These are phyloP conservation scores for Melangyna quadrimaculata DNA, from an alignment of 2,888 invertebrate genomes.

Conservation along the genomic window DNA sequence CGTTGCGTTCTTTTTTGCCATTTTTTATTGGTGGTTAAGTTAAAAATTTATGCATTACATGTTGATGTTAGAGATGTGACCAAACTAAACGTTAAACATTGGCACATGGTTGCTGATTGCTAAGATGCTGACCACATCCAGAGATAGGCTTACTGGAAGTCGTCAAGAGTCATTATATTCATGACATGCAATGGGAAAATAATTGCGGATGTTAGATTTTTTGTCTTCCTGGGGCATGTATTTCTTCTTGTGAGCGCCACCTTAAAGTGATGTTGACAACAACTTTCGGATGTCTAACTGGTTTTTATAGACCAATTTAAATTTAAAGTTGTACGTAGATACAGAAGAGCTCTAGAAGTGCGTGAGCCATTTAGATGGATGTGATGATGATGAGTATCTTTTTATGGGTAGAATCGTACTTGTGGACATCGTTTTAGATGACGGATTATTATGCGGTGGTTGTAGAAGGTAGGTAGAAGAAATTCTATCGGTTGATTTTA, in stretches of 20 bases:
- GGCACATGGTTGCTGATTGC: neutral
- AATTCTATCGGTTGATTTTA: no score
- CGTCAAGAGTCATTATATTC: neutral
- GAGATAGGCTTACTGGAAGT: neutral
- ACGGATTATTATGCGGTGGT: neutral
- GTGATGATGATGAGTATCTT: conserved; percentile 6
- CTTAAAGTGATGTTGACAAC: conserved; percentile 58
- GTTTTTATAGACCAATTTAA: conserved; percentile 43
- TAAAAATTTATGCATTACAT: conserved; percentile 42
- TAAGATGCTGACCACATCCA: neutral
- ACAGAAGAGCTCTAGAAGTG: neutral
- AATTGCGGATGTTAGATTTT: conserved; percentile 35
- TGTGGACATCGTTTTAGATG: conserved; percentile 12
- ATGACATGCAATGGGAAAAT: conserved; percentile 10
- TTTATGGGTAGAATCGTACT: neutral
- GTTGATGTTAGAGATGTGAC: conserved; percentile 20
- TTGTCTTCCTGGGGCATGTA: conserved; percentile 27
- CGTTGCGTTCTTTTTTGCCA: neutral
- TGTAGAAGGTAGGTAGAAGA: no score
- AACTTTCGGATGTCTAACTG: conserved; percentile 55
- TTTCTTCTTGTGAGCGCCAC: conserved; percentile 44
- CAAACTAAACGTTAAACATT: conserved; percentile 28
- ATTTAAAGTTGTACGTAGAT: neutral
- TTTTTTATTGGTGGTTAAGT: conserved; percentile 25
- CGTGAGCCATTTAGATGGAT: conserved; percentile 36